phyloP scores from a whole-genome alignment of 1,140 invertebrate genomes.

The Pantala flavescens region DNA sequence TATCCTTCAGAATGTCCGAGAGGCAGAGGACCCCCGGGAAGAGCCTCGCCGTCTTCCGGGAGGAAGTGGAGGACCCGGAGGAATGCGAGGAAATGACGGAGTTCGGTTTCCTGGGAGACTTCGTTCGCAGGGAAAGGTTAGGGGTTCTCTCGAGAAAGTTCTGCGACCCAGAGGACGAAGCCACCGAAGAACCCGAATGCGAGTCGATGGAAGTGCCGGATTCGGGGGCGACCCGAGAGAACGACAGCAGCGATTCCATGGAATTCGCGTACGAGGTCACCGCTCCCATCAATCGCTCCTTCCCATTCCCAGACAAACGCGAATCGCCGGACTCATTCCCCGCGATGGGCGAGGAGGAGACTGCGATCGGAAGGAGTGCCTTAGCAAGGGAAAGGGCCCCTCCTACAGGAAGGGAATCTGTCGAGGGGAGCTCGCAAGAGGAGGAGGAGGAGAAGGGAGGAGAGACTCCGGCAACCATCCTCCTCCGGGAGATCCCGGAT shows the following conservation, averaged over 20 bases:
- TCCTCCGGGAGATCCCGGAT: too few relatives aligned
- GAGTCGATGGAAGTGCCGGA: too few relatives aligned
- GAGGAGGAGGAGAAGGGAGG: neutral
- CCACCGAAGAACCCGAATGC: neutral
- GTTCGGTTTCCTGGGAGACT: neutral
- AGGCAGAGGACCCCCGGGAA: neutral
- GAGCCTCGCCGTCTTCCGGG: neutral
- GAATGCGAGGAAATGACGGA: neutral
- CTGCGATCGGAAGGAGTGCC: neutral
- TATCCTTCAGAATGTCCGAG: neutral
- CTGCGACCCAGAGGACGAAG: neutral
- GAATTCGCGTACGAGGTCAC: too few relatives aligned
- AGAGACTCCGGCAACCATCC: too few relatives aligned
- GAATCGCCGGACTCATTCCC: neutral
- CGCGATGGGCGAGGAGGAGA: neutral
- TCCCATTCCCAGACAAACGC: too few relatives aligned
- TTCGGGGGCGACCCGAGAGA: too few relatives aligned
- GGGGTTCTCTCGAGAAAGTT: neutral
- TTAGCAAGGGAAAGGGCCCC: neutral
- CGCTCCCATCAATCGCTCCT: too few relatives aligned
- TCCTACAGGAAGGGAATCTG: neutral
- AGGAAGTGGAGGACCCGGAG: neutral
- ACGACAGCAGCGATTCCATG: too few relatives aligned
- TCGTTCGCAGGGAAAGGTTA: neutral
- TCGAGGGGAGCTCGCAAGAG: neutral